Evolutionary conservation across 2,888 invertebrate genomes (phyloP), one percentile per base, ranked within the genome.

Genomic region (Cosmia pyralina): DNA sequence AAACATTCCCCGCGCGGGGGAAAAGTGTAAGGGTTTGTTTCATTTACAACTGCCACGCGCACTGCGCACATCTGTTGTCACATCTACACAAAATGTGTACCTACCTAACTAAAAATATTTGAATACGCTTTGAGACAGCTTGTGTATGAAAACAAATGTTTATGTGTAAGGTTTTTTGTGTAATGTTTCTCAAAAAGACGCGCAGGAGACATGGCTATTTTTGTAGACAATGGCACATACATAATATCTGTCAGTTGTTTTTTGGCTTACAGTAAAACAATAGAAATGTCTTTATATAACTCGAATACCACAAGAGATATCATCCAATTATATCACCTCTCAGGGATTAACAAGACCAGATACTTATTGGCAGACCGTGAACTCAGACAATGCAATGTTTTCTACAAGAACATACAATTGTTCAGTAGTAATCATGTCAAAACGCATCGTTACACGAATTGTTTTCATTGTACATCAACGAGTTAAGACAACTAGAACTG

Each of bases 341-440:
- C 64, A 52, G 44, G 50, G 41, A 62, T 55, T 52, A 68, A 67
- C 19, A 10, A 71, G 59, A 82, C 52, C 50, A 38, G 22, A 57
- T 50, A 52, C 53, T 50, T 60, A 78, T 79, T 79, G 79, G 63
- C 52, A 65, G 66, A 60, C 63, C 67, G 74, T 75, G 75, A 77
- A 74, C 60, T 41, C 22, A 74, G 64, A 81, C 79, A 86, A 85
- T 78, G 77, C 44, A 19, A 44, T 52, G 48, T 66, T 77, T 75
- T 70, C 62, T 65, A 72, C 50, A 53, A 71, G 62, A 72, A 65
- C 48, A 41, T 17, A 71, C 75, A 69, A 75, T 82, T 78, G 77
- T 75, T 81, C 22, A 65, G 50, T 72, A 82, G 75, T 81, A 83
- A 79, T 76, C 78, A 75, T 80, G 76, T 72, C 78, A 80, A 80